These are phyloP conservation scores for Monodelphis domestica DNA, from an alignment of 2,797 vertebrate genomes.

Conservation along the genomic window DNA sequence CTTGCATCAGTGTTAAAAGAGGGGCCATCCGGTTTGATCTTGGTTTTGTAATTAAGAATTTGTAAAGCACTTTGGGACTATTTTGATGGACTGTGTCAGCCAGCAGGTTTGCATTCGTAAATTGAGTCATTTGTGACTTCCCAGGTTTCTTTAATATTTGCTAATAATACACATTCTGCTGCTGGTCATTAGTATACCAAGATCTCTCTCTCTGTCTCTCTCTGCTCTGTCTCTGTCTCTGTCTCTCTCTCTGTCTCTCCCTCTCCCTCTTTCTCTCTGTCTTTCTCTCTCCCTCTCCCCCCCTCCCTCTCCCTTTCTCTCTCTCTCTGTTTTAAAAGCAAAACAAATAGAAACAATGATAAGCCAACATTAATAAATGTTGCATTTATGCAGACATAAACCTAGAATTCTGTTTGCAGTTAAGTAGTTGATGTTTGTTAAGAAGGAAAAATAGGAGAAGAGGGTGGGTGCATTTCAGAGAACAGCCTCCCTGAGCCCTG, in stretches of 20 bases:
- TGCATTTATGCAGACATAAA: conserved; percentile 67
- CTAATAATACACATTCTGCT: conserved; percentile 71
- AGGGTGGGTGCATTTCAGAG: conserved; percentile 14
- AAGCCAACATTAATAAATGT: conserved; percentile 69
- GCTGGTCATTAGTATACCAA: conserved; percentile 73
- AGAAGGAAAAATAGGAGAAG: conserved; percentile 19
- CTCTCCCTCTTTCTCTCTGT: no score
- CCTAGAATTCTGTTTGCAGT: not conserved
- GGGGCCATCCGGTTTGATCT: conserved; percentile 64
- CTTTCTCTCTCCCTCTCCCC: not conserved
- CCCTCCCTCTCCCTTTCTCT: not conserved
- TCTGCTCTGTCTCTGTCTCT: accelerated
- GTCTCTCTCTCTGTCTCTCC: not conserved
- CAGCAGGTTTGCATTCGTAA: conserved; percentile 72
- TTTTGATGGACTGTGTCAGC: conserved; percentile 72
- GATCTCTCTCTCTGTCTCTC: not conserved
- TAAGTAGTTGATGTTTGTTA: conserved; percentile 49
- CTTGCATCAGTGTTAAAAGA: conserved; percentile 67
- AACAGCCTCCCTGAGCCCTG: not conserved
- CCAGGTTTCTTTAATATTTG: conserved; percentile 65
- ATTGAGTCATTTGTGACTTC: conserved; percentile 72
- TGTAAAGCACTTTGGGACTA: conserved; percentile 58
- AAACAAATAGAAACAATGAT: conserved; percentile 60
- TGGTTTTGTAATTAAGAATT: conserved; percentile 65
- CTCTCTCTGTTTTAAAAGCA: conserved; percentile 66